Evolutionary conservation across 2,797 vertebrate species (phyloP).

Genomic region (Knipowitschia caucasica): DNA sequence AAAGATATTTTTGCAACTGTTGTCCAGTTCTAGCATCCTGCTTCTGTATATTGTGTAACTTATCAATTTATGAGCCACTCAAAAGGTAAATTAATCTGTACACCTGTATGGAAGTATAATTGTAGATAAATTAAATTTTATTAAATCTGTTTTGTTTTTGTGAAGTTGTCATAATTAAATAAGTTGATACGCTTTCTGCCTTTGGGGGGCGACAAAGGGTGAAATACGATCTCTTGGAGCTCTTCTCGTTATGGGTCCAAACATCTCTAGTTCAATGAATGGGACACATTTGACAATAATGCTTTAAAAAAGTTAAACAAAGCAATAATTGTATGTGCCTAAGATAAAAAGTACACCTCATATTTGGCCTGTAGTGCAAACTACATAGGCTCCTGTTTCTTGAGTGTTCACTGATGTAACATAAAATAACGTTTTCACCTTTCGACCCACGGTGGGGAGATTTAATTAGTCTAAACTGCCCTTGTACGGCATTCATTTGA

Average conservation of each 20-base stretch:
- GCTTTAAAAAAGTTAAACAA: no score
- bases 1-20: slow-evolving; percentile 69
- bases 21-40: slow-evolving; percentile 64
- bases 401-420: no score
- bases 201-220: slow-evolving; percentile 37
- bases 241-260: not conserved
- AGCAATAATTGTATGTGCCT: no score
- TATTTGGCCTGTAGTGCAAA: no score
- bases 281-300: no score
- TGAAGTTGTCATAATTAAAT: not conserved
- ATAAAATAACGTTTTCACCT: no score
- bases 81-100: slow-evolving; percentile 65
- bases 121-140: slow-evolving; percentile 72
- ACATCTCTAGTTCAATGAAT: no score
- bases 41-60: slow-evolving; percentile 84
- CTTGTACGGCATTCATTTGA: no score
- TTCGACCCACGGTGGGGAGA: no score
- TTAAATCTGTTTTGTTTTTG: slow-evolving; percentile 47
- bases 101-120: slow-evolving; percentile 56
- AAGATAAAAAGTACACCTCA: no score
- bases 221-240: not conserved
- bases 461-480: no score
- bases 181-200: slow-evolving; percentile 26
- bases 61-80: slow-evolving; percentile 85
- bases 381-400: no score